These are phyloP conservation scores for Lanius ludovicianus DNA, from an alignment of 2,113 vertebrate species.

Conservation along the genomic window DNA sequence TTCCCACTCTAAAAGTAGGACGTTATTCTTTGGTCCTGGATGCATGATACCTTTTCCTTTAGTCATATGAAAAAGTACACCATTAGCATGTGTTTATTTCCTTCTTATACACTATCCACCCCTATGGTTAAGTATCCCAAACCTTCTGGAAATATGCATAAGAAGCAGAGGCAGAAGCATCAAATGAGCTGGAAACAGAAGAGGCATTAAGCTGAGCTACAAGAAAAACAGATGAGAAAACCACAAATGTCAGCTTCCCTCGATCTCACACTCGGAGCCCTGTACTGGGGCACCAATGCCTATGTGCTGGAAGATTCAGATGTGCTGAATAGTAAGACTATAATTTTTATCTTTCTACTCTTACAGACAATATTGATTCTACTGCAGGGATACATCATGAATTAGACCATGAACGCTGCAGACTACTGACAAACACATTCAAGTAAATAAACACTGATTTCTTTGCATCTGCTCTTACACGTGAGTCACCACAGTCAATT, in stretches of 20 bases:
- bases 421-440: not conserved
- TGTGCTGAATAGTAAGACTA: not conserved
- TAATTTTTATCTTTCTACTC: not conserved
- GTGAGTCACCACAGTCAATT: not conserved
- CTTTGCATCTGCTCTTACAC: not conserved
- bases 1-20: not conserved
- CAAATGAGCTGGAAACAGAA: not conserved
- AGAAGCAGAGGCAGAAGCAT: not conserved
- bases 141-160: not conserved
- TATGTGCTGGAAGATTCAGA: accelerated
- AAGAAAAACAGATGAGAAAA: not conserved
- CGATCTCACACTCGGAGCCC: accelerated
- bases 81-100: not conserved
- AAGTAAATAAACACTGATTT: not conserved
- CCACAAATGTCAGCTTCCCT: not conserved
- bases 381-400: not conserved
- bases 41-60: not conserved
- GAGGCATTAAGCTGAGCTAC: not conserved
- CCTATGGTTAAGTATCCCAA: not conserved
- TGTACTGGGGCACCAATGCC: not conserved
- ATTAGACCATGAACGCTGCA: not conserved
- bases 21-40: not conserved
- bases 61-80: not conserved
- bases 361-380: not conserved
- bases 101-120: not conserved